Conservation (phyloP, 1,140 invertebrate species). For the Cryptotermes secundus region DNA sequence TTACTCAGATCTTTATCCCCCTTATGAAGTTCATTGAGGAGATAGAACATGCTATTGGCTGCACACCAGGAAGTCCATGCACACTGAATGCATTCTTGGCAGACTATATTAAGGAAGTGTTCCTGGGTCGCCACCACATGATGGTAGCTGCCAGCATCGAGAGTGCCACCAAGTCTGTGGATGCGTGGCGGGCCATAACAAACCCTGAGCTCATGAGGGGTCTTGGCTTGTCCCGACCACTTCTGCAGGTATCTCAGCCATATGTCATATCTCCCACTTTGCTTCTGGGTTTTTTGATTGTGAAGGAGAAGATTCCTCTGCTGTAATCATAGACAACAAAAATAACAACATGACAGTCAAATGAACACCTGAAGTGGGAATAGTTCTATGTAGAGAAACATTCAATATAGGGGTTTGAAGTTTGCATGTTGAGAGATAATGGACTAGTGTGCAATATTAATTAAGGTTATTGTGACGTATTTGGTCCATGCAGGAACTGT, state of each 20-base stretch:
- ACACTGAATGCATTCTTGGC: constrained; percentile 72
- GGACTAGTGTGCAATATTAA: too few species aligned
- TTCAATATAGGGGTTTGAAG: too few species aligned
- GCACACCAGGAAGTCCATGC: constrained; percentile 60
- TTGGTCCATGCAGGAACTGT: too few species aligned
- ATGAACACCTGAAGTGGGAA: too few species aligned
- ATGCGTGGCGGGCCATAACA: constrained; percentile 70
- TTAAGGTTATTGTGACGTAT: too few species aligned
- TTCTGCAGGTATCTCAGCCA: constrained; percentile 60
- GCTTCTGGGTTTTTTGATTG: not conserved
- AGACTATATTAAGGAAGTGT: constrained; percentile 73
- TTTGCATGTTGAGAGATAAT: too few species aligned
- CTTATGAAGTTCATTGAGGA: constrained; percentile 74
- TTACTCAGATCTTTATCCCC: constrained; percentile 72
- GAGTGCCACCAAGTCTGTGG: constrained; percentile 67
- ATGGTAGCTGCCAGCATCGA: constrained; percentile 63
- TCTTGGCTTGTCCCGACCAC: constrained; percentile 60
- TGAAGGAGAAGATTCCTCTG: too few species aligned
- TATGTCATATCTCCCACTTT: constrained; percentile 35
- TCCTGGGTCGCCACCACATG: constrained; percentile 60
- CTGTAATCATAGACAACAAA: not conserved
- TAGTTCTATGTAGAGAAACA: too few species aligned
- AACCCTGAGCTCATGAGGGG: constrained; percentile 65
- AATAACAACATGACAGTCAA: too few species aligned
- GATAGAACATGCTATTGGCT: constrained; percentile 67